Conservation (phyloP, 2,113 vertebrate species). For the Mobula hypostoma region DNA sequence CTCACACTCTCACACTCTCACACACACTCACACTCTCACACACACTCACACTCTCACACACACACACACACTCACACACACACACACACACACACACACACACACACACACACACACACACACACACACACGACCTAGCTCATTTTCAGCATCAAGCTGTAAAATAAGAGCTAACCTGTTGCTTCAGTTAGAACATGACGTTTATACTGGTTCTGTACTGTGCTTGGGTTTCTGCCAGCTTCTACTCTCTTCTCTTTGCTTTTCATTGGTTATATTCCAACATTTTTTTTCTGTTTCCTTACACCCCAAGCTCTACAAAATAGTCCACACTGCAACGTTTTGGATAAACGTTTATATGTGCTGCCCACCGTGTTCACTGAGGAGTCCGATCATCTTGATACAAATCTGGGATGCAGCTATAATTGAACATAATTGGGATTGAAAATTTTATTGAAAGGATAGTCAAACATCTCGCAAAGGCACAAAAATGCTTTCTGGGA, state of each 20-base stretch:
- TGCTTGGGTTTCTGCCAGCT: neutral
- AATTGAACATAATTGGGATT: neutral
- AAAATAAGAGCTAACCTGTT: neutral
- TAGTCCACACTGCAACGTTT: neutral
- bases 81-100: no score
- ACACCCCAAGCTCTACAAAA: no score
- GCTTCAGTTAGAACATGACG: neutral
- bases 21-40: no score
- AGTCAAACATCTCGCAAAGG: neutral
- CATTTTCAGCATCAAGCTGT: neutral
- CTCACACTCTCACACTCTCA: no score
- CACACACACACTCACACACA: no score
- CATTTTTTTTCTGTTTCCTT: neutral
- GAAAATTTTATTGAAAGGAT: neutral
- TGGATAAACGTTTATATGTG: neutral
- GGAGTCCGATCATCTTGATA: neutral
- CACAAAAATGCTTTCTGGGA: neutral
- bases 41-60: no score
- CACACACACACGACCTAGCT: neutral
- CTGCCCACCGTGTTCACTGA: neutral
- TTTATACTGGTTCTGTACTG: neutral
- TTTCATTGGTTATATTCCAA: constrained; percentile 1
- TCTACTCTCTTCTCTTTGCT: neutral
- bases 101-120: no score
- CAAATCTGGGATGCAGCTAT: neutral